Percentiles rank a stretch among this genome's conserved stretches.
phyloP scores from a whole-genome alignment of 2,888 invertebrate genomes.

The Allophyes oxyacanthae region DNA sequence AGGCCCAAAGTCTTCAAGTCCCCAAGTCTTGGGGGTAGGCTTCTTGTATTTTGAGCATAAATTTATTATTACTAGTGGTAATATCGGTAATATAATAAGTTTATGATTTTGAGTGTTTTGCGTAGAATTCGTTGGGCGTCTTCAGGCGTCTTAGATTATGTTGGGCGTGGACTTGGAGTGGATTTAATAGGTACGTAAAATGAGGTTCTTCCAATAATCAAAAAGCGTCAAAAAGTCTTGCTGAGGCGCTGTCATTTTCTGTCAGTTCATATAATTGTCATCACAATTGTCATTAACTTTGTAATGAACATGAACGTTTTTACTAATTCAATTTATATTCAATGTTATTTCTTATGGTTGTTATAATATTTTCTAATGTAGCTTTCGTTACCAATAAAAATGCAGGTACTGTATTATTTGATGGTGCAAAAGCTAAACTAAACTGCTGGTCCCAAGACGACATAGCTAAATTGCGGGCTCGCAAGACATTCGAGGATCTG shows the following conservation, averaged over 20 bases:
- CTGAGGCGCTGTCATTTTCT: not conserved
- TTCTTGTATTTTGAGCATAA: too few species aligned
- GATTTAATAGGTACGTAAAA: too few species aligned
- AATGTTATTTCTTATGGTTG: slow-evolving; percentile 74
- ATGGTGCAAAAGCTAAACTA: slow-evolving; percentile 55
- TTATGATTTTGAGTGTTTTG: too few species aligned
- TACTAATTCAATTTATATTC: slow-evolving; percentile 57
- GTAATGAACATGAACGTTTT: slow-evolving; percentile 51
- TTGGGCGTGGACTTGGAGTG: too few species aligned
- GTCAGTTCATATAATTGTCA: too few species aligned
- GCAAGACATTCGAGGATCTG: slow-evolving; percentile 74
- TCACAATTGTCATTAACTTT: slow-evolving; percentile 40
- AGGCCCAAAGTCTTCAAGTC: too few species aligned
- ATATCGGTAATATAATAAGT: too few species aligned
- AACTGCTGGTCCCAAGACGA: slow-evolving; percentile 80
- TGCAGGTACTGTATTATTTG: slow-evolving; percentile 78
- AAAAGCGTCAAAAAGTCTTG: slow-evolving; percentile 9
- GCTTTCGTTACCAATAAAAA: slow-evolving; percentile 58
- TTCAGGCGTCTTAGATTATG: too few species aligned
- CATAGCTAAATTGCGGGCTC: slow-evolving; percentile 74
- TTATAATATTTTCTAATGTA: slow-evolving; percentile 66
- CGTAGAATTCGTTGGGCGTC: too few species aligned
- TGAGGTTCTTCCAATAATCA: slow-evolving; percentile 6
- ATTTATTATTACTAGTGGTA: too few species aligned
- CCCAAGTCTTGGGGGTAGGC: too few species aligned